Conservation (phyloP, 2,113 vertebrate genomes). For the Mellivora capensis region DNA sequence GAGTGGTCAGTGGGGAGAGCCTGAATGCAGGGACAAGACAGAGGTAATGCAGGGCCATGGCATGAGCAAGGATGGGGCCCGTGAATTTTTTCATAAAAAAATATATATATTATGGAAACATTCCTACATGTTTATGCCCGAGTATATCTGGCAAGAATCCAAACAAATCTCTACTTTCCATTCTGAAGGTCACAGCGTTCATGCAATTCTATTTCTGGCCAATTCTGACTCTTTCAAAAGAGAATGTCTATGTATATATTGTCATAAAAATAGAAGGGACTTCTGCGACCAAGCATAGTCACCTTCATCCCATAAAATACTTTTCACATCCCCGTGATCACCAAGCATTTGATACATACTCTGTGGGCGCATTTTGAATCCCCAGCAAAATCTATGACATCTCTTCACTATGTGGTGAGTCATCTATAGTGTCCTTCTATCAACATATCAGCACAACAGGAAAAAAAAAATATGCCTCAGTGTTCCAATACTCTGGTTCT, state of each 20-base stretch:
- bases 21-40: not conserved
- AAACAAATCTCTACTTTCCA: not conserved
- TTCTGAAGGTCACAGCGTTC: not conserved
- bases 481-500: not conserved
- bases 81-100: not conserved
- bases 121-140: not conserved
- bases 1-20: not conserved
- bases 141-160: not conserved
- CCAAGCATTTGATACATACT: not conserved
- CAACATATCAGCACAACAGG: not conserved
- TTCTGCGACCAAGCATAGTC: not conserved
- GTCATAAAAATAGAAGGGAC: slow-evolving; percentile 4
- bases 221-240: not conserved
- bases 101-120: not conserved
- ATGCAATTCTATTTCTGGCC: not conserved
- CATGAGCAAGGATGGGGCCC: not conserved
- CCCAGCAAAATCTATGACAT: not conserved
- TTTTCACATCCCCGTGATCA: not conserved
- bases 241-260: not conserved
- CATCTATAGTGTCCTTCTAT: not conserved
- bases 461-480: not conserved
- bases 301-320: not conserved
- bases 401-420: not conserved
- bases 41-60: too few species aligned
- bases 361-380: slow-evolving; percentile 7